These are phyloP conservation scores for Pachyrhynchus sulphureomaculatus DNA, from an alignment of 1,140 invertebrate genomes.

Conservation along the genomic window DNA sequence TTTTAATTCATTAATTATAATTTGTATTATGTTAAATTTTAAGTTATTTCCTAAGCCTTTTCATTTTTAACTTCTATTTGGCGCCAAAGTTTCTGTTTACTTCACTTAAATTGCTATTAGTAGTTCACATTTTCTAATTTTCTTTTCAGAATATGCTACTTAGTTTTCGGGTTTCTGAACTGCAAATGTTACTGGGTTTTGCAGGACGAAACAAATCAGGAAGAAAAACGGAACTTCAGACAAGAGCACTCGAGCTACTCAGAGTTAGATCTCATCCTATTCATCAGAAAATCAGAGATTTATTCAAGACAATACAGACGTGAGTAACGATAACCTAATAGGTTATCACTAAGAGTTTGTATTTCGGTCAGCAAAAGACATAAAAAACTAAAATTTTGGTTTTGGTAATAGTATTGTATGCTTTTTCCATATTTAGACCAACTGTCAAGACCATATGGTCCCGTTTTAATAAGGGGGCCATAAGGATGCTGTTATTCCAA, in stretches of 20 bases:
- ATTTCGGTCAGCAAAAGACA: too few relatives aligned
- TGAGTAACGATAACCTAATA: conserved; percentile 59
- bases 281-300: conserved; percentile 77
- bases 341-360: too few relatives aligned
- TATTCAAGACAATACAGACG: conserved; percentile 70
- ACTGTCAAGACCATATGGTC: too few relatives aligned
- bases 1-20: conserved; percentile 1
- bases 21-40: neutral
- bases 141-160: conserved; percentile 76
- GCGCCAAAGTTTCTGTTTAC: neutral
- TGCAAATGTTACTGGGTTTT: conserved; percentile 81
- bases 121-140: too few relatives aligned
- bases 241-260: conserved; percentile 74
- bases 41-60: neutral
- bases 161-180: conserved; percentile 81
- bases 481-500: too few relatives aligned
- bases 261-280: conserved; percentile 70
- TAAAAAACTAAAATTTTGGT: too few relatives aligned
- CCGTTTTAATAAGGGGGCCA: too few relatives aligned
- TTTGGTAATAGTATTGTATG: too few relatives aligned
- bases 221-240: conserved; percentile 82
- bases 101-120: conserved; percentile 40
- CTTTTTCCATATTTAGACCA: too few relatives aligned
- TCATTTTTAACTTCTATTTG: too few relatives aligned
- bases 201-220: conserved; percentile 84